Percentiles rank a stretch among this genome's conserved stretches.
Conservation (phyloP, 2,888 invertebrate genomes). For the Chloroclystis v-ata region DNA sequence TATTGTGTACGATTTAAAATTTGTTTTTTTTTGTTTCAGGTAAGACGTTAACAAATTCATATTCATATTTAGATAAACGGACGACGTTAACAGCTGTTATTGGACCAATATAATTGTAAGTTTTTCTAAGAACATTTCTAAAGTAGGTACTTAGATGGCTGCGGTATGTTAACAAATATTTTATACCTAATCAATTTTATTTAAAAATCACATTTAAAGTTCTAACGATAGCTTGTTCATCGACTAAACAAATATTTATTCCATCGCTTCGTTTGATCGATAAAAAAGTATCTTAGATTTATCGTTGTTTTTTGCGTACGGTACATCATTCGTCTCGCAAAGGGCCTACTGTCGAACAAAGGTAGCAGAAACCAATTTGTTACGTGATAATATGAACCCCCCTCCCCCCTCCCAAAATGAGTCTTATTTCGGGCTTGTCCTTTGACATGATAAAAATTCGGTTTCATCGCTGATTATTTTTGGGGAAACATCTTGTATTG, state of each 20-base stretch:
- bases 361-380: conserved; percentile 77
- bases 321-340: conserved; percentile 55
- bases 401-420: conserved; percentile 40
- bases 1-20: too few relatives aligned
- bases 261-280: not conserved
- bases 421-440: conserved; percentile 48
- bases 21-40: not conserved
- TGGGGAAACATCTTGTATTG: conserved; percentile 11
- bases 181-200: too few relatives aligned
- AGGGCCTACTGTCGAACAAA: conserved; percentile 68
- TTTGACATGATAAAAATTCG: conserved; percentile 34
- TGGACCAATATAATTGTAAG: too few relatives aligned
- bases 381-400: conserved; percentile 75
- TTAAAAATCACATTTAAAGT: too few relatives aligned
- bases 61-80: too few relatives aligned
- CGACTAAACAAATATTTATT: too few relatives aligned
- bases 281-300: too few relatives aligned
- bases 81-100: too few relatives aligned
- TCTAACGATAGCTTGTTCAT: too few relatives aligned
- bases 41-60: not conserved
- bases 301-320: conserved; percentile 47
- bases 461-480: conserved; percentile 28
- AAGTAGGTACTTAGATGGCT: too few relatives aligned
- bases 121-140: too few relatives aligned
- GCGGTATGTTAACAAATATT: too few relatives aligned